Conservation (phyloP, 2,797 vertebrate genomes). For the Falco berigora region DNA sequence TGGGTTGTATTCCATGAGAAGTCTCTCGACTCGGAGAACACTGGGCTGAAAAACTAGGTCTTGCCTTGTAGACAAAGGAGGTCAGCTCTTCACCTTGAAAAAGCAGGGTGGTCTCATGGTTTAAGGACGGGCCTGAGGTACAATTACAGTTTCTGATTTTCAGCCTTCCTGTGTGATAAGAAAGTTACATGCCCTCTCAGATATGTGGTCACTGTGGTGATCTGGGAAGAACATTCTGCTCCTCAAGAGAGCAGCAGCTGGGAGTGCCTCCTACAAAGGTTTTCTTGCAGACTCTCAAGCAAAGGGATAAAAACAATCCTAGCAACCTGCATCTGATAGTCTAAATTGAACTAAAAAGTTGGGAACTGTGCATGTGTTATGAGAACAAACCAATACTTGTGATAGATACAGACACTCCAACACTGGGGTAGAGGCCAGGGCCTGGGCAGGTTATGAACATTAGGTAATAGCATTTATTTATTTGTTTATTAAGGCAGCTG, state of each 20-base stretch:
- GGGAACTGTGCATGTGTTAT: rapidly evolving
- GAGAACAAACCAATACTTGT: not conserved
- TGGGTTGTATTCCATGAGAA: not conserved
- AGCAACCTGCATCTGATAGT: not conserved
- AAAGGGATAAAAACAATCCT: not conserved
- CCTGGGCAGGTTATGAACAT: not conserved
- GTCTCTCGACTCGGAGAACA: not conserved
- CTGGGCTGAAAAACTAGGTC: not conserved
- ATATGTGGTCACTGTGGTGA: rapidly evolving
- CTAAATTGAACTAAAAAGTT: not conserved
- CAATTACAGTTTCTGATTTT: not conserved
- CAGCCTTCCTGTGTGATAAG: not conserved
- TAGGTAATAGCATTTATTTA: not conserved
- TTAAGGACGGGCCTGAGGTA: not conserved
- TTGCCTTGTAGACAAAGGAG: not conserved
- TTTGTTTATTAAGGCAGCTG: not conserved
- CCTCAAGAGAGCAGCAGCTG: not conserved
- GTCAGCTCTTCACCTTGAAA: not conserved
- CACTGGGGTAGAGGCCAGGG: rapidly evolving
- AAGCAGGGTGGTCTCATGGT: not conserved
- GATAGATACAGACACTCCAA: not conserved
- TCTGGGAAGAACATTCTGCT: not conserved
- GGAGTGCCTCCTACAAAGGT: not conserved
- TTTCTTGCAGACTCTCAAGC: not conserved
- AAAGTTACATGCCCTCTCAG: not conserved